Base-by-base conservation (phyloP, 2,113 vertebrate genomes). In the Nerophis lumbriciformis region DNA sequence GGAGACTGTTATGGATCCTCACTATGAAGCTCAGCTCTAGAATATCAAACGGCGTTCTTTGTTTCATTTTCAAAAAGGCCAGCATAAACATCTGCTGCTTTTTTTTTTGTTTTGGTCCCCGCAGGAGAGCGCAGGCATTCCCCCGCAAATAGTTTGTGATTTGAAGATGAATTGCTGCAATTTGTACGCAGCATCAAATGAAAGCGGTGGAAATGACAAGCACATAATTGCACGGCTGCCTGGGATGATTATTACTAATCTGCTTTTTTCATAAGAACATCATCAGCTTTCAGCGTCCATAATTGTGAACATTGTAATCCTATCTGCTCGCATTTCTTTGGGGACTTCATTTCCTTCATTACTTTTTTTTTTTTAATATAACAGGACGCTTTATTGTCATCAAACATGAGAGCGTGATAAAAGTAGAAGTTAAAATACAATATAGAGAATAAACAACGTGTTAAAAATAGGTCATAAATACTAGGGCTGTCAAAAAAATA, bases 51-150 rank as follows among this genome's bases (percentile, higher is more conserved):
- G 6, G 53, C 75, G 83, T 82, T 80, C 73, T 70, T 65, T 81
- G 83, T 86, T 87, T 87, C 75, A 79, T 87, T 71, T 83, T 75
- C 69, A 69, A 74, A 74, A 82, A 79, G 68, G 79, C 80, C 59
- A 81, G 85, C 81, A 72, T 76, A 81, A 82, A 83, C 85, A 87
- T 83, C 76, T 84, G 86, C 78, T 28, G 28, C 28, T 28, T 28
- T 28, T 28, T 28, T 28, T 28, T 28, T 71, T 49, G 72, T 80
- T 79, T 66, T 6, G 67, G 42, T 16, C 69, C 49, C 51, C 2
- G 65, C 65, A 70, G 65, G 9, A 12, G n/a, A 6, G n/a, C 42
- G 39, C 15, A 83, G 68, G 76, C 61, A 6, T 35, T 48, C 69
- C 5, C 14, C 2, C 52, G 55, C 71, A 63, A 70, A 76, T 28